These are phyloP conservation scores for Alethe castanea DNA, from an alignment of 2,113 vertebrate species.

Conservation along the genomic window DNA sequence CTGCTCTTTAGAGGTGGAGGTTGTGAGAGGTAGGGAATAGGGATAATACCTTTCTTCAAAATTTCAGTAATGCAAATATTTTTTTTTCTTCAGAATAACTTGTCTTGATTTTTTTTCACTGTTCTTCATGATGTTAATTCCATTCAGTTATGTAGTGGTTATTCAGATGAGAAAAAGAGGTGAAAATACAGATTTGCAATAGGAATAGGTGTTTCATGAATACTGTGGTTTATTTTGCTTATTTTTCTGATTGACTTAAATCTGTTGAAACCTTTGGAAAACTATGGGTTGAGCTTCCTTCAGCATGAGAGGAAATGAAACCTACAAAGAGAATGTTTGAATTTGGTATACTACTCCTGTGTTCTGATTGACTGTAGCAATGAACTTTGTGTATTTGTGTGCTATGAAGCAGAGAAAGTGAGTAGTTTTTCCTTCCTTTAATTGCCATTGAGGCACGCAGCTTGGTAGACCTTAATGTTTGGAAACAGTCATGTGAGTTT, in stretches of 20 bases:
- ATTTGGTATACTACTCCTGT: background rate
- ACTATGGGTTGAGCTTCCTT: background rate
- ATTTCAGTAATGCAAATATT: background rate
- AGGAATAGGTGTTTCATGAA: background rate
- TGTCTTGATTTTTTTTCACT: background rate
- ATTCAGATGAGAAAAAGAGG: conserved; percentile 38
- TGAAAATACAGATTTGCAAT: background rate
- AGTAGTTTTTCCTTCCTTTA: background rate
- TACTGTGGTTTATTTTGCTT: background rate
- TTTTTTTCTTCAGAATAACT: background rate
- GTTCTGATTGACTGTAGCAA: background rate
- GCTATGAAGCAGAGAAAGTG: background rate
- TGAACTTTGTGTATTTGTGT: background rate
- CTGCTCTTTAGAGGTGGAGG: background rate
- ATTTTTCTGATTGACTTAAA: background rate
- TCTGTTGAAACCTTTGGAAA: background rate
- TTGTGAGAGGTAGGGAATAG: background rate
- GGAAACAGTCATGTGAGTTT: background rate
- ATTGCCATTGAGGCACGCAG: background rate
- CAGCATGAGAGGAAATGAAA: background rate
- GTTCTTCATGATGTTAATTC: conserved; percentile 20
- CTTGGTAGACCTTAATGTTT: background rate
- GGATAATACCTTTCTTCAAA: background rate
- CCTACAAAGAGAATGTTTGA: background rate
- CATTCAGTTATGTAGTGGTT: conserved; percentile 15